Evolutionary conservation across 2,797 vertebrate species (phyloP).

Genomic region (Aeoliscus strigatus): DNA sequence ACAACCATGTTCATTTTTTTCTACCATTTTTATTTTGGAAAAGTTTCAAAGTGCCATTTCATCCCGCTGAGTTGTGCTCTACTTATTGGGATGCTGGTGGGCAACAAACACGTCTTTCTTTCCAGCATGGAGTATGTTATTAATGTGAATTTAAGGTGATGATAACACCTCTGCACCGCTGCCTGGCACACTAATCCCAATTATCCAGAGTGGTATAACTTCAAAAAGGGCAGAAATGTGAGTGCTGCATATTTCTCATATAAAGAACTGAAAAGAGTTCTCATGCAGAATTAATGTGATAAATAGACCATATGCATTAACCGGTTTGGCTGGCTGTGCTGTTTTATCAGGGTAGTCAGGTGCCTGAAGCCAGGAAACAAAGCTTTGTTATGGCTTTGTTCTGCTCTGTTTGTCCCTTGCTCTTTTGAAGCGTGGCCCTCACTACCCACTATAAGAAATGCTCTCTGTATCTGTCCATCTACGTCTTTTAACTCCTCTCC

Average conservation of each 20-base stretch:
- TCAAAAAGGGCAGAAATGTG: conserved; percentile 34
- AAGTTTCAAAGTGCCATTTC: conserved; percentile 12
- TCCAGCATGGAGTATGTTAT: conserved; percentile 8
- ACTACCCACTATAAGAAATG: conserved; percentile 31
- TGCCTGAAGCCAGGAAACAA: conserved; percentile 58
- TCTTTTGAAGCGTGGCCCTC: conserved; percentile 48
- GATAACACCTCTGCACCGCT: conserved; percentile 10
- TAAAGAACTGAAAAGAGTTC: conserved; percentile 28
- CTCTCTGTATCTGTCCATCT: conserved; percentile 16
- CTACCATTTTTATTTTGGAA: conserved; percentile 6
- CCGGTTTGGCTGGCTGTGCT: conserved; percentile 53
- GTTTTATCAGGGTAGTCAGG: conserved; percentile 51
- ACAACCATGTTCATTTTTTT: conserved; percentile 10
- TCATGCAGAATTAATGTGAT: conserved; percentile 39
- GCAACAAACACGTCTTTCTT: conserved; percentile 5
- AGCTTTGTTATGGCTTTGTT: conserved; percentile 62
- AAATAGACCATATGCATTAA: conserved; percentile 47
- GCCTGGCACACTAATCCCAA: conserved; percentile 13
- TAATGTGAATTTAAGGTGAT: conserved; percentile 17
- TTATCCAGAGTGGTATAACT: conserved; percentile 27
- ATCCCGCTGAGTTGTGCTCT: conserved; percentile 16
- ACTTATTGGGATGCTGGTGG: conserved; percentile 11
- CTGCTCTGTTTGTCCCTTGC: conserved; percentile 55
- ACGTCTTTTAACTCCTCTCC: too few species aligned
- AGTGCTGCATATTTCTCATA: conserved; percentile 33